Percentiles rank a stretch among this genome's conserved stretches.
phyloP scores from a whole-genome alignment of 2,113 vertebrate species.

The Pomatorhinus ruficollis region DNA sequence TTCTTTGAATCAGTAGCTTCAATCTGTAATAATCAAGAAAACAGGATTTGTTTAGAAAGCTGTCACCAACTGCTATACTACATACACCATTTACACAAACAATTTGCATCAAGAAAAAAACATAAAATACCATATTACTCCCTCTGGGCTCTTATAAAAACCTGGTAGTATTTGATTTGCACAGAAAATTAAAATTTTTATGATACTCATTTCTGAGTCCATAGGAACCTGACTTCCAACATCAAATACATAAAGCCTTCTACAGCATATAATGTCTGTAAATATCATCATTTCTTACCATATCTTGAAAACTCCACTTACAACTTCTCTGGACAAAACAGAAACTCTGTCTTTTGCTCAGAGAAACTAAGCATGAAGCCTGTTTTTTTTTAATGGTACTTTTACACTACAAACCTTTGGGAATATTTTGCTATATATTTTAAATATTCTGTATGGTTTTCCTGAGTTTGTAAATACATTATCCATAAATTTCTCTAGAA shows the following conservation, averaged over 20 bases:
- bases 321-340: not conserved
- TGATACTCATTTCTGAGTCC: not conserved
- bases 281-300: not conserved
- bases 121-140: not conserved
- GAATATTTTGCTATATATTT: not conserved
- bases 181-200: not conserved
- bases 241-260: not conserved
- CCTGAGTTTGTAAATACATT: not conserved
- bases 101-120: not conserved
- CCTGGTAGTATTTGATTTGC: not conserved
- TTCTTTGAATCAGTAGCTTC: conserved; percentile 79
- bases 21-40: conserved; percentile 75
- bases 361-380: not conserved
- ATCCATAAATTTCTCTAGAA: not conserved
- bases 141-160: not conserved
- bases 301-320: not conserved
- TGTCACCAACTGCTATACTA: not conserved
- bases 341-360: not conserved
- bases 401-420: not conserved
- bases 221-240: not conserved
- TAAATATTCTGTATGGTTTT: not conserved
- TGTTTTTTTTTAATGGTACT: not conserved
- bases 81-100: not conserved
- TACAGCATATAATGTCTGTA: not conserved
- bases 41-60: not conserved